Conservation (phyloP, 2,888 invertebrate species). For the Phlogophora meticulosa region DNA sequence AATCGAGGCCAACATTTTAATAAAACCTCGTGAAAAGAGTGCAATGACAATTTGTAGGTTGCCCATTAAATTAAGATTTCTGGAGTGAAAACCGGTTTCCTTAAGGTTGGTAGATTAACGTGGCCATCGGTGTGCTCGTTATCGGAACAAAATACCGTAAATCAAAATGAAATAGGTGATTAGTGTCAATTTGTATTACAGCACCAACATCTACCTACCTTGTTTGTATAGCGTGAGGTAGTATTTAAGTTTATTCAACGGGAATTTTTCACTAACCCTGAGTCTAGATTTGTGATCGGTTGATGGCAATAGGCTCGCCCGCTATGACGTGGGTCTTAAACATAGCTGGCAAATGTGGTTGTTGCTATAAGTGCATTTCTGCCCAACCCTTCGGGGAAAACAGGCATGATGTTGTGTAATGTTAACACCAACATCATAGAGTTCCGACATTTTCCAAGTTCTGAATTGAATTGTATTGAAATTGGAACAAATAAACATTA, state of each 20-base stretch:
- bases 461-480: no score
- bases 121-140: constrained; percentile 7
- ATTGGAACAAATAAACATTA: background rate
- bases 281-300: no score
- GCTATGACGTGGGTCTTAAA: no score
- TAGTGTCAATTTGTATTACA: background rate
- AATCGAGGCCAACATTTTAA: constrained; percentile 44
- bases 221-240: no score
- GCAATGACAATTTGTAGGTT: constrained; percentile 23
- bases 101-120: constrained; percentile 10
- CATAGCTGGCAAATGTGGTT: no score
- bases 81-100: constrained; percentile 43
- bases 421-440: no score
- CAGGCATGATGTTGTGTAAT: no score
- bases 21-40: constrained; percentile 41
- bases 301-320: no score
- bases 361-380: no score
- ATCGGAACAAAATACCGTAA: background rate
- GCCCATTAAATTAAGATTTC: constrained; percentile 27
- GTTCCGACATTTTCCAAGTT: no score
- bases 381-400: no score
- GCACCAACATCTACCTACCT: no score
- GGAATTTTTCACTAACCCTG: background rate
- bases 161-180: background rate
- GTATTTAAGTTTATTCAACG: background rate